Percentiles rank a stretch among this genome's conserved stretches.
Evolutionary conservation across 1,140 invertebrate species (phyloP).

Genomic region (Periplaneta americana): DNA sequence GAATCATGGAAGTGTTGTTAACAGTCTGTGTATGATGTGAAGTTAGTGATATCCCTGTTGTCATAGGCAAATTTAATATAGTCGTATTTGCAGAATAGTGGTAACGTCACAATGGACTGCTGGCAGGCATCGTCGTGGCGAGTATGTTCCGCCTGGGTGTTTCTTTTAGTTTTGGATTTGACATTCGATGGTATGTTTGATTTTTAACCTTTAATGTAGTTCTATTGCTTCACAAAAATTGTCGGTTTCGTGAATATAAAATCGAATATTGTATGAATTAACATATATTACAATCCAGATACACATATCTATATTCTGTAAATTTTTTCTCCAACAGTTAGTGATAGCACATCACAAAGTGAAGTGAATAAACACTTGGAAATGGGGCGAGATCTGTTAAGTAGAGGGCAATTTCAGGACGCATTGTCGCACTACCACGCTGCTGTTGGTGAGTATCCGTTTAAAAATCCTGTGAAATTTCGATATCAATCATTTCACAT

Average conservation of each 20-base stretch:
- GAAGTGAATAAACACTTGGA: constrained; percentile 92
- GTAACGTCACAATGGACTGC: neutral
- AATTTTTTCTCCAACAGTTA: constrained; percentile 43
- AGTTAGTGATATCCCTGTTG: neutral
- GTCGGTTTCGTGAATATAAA: neutral
- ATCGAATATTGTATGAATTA: neutral
- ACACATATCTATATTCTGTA: neutral
- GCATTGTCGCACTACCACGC: constrained; percentile 97
- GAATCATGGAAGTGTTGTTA: neutral
- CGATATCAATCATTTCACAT: no score
- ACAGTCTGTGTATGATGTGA: neutral
- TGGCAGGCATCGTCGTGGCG: neutral
- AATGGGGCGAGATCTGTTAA: constrained; percentile 84
- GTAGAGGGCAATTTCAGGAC: constrained; percentile 89
- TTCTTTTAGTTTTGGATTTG: constrained; percentile 9
- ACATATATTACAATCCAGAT: neutral
- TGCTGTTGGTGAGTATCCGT: constrained; percentile 86
- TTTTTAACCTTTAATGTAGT: neutral
- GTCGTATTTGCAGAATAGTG: neutral
- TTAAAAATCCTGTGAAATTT: neutral
- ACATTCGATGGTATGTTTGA: constrained; percentile 9
- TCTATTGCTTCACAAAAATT: neutral
- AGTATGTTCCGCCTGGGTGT: constrained; percentile 7
- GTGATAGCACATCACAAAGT: constrained; percentile 53
- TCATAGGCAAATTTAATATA: neutral